Conservation (phyloP, 2,888 invertebrate species). For the Salpingus planirostris region DNA sequence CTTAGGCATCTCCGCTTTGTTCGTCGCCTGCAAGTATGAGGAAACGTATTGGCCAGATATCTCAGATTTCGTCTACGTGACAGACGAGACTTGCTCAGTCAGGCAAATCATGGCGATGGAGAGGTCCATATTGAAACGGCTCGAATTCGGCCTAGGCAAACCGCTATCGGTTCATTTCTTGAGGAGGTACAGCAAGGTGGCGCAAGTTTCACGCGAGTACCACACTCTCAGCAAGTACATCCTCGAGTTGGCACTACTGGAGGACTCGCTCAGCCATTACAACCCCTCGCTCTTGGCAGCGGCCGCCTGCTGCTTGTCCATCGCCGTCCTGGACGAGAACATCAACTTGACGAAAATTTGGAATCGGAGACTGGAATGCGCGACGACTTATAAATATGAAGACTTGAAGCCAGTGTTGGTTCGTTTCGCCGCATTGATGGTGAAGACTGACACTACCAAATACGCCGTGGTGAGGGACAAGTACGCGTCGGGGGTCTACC, state of each 20-base stretch:
- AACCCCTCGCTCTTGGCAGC: conserved; percentile 79
- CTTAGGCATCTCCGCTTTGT: conserved; percentile 82
- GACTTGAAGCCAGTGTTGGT: conserved; percentile 61
- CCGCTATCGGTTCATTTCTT: conserved; percentile 87
- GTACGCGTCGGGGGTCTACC: conserved; percentile 51
- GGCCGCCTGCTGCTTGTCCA: conserved; percentile 67
- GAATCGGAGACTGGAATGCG: conserved; percentile 66
- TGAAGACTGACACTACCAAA: conserved; percentile 61
- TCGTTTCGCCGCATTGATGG: conserved; percentile 60
- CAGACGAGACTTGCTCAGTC: conserved; percentile 77
- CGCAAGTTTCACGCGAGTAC: conserved; percentile 49
- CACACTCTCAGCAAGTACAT: conserved; percentile 69
- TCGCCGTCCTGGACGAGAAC: conserved; percentile 47
- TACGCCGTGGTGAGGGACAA: conserved; percentile 61
- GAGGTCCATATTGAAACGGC: conserved; percentile 59
- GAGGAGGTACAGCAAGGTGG: conserved; percentile 59
- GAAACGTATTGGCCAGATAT: conserved; percentile 86
- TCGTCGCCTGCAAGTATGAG: conserved; percentile 90
- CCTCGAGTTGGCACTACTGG: conserved; percentile 73
- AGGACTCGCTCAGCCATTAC: conserved; percentile 69
- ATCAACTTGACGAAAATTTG: conserved; percentile 48
- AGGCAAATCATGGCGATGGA: conserved; percentile 78
- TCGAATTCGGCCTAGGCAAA: conserved; percentile 75
- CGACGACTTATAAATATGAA: conserved; percentile 63
- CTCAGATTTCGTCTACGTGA: conserved; percentile 82